These are phyloP conservation scores for Cheilosia vulpina DNA, from an alignment of 2,888 invertebrate genomes.

Conservation along the genomic window DNA sequence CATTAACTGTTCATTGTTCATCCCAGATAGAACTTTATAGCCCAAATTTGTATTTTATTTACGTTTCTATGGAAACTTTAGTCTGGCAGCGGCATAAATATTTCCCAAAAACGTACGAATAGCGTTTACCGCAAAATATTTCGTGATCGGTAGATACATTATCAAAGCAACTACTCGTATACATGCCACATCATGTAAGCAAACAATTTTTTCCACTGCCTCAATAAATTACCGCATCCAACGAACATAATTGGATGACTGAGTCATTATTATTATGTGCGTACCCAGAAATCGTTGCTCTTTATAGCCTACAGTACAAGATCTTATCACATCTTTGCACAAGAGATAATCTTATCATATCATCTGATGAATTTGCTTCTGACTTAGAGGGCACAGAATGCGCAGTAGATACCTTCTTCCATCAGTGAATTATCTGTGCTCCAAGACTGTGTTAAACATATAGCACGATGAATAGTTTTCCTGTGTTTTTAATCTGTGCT, in stretches of 20 bases:
- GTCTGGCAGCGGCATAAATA: no score
- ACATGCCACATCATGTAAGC: no score
- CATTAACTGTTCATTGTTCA: no score
- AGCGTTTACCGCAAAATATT: no score
- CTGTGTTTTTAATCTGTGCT: conserved; percentile 6
- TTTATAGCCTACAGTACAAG: neutral
- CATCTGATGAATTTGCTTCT: neutral
- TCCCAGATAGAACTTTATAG: no score
- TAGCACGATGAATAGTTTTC: neutral
- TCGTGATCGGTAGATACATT: no score
- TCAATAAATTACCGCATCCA: neutral
- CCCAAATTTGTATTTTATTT: no score
- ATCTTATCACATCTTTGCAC: conserved; percentile 4
- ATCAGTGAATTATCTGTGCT: conserved; percentile 11
- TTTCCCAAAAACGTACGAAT: no score
- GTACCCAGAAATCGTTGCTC: neutral
- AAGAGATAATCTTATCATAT: conserved; percentile 25
- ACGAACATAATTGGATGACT: neutral
- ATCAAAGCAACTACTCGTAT: no score
- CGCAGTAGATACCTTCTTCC: neutral
- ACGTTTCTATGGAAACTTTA: no score
- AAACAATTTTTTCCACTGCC: neutral
- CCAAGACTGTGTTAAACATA: neutral
- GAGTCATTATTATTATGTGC: neutral
- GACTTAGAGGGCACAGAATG: neutral